phyloP scores from a whole-genome alignment of 92 coral and sea anemone species.

The Umimayanthus kanabou region DNA sequence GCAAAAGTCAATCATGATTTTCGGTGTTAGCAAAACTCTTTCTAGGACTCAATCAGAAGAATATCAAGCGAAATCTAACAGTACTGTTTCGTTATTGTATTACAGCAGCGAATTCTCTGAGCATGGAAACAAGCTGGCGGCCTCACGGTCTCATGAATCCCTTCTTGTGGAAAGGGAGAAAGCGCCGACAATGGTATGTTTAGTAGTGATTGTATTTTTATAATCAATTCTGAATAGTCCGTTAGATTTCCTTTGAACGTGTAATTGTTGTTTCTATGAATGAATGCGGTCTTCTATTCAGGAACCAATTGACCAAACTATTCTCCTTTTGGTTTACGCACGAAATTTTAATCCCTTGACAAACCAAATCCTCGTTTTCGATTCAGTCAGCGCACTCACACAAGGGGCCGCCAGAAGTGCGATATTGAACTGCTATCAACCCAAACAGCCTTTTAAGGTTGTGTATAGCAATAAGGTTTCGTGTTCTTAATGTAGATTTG shows the following conservation, averaged over 20 bases:
- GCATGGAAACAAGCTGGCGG: constrained; percentile 21
- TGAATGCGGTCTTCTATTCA: constrained; percentile 5
- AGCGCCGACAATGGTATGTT: constrained; percentile 23
- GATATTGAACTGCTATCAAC: constrained; percentile 12
- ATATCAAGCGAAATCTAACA: constrained; percentile 10
- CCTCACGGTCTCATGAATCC: constrained; percentile 41
- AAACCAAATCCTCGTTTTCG: background rate
- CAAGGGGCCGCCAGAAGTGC: background rate
- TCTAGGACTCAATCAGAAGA: constrained; percentile 17
- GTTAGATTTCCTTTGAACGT: background rate
- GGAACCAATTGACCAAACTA: background rate
- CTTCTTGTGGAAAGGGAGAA: constrained; percentile 33
- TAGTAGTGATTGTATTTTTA: background rate
- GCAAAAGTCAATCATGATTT: constrained; percentile 28
- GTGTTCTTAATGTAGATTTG: background rate
- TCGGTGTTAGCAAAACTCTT: constrained; percentile 25
- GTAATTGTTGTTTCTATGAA: background rate
- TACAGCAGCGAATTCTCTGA: constrained; percentile 38
- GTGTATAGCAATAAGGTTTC: background rate
- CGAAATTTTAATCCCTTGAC: background rate
- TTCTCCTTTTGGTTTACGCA: background rate
- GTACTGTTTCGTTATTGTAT: constrained; percentile 35
- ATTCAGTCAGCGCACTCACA: background rate
- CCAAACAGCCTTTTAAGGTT: constrained; percentile 18
- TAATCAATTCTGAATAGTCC: background rate